phyloP scores from a whole-genome alignment of 2,113 vertebrate species.

The Lycaon pictus region DNA sequence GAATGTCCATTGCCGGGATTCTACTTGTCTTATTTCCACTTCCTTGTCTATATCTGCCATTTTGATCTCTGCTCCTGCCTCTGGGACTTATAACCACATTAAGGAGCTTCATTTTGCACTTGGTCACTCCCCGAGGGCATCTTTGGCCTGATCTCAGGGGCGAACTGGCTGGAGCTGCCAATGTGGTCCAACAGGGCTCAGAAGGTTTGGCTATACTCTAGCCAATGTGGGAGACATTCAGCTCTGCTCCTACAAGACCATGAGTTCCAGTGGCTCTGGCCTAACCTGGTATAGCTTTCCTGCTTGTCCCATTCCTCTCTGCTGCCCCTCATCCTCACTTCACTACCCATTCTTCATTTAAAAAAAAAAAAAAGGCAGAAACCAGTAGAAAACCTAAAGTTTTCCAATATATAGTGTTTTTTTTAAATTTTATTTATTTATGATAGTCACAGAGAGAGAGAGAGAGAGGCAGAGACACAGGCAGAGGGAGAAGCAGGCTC shows the following conservation, averaged over 20 bases:
- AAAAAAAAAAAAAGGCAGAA: background rate
- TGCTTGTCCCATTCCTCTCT: too few relatives aligned
- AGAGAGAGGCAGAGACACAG: too few relatives aligned
- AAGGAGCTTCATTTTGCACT: background rate
- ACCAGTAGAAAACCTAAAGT: background rate
- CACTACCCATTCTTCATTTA: background rate
- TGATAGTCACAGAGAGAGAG: too few relatives aligned
- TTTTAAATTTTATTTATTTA: too few relatives aligned
- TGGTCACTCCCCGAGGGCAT: background rate
- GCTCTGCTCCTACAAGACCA: background rate
- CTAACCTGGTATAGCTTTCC: background rate
- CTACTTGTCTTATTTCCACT: background rate
- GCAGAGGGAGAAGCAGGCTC: too few relatives aligned
- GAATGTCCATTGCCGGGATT: accelerated
- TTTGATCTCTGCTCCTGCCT: background rate
- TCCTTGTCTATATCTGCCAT: background rate
- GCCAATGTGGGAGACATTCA: accelerated
- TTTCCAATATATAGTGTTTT: background rate
- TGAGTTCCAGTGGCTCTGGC: background rate
- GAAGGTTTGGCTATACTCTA: accelerated
- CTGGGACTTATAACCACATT: background rate
- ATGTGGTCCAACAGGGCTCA: accelerated
- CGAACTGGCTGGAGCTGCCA: background rate
- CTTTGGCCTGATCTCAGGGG: background rate
- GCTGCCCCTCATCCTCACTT: background rate